Conservation (phyloP, 30 jellyfish, hydroid and myxozoan species). For the Hydra vulgaris region DNA sequence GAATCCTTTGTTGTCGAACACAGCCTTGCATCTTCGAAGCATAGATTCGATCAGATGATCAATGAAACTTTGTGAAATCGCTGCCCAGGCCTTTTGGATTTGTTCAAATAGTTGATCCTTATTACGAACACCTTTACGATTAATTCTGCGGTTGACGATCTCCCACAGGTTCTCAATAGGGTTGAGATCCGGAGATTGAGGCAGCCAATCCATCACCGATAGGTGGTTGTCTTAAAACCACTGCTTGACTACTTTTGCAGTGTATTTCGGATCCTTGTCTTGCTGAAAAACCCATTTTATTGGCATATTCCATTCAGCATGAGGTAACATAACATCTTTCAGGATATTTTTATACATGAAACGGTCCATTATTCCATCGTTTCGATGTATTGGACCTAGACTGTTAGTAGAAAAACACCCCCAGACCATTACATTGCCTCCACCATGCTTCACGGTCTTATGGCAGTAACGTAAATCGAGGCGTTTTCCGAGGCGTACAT, state of each 20-base stretch:
- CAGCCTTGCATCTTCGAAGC: too few species aligned
- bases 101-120: too few species aligned
- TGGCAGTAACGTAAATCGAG: not conserved
- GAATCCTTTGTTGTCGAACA: too few species aligned
- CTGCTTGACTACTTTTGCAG: not conserved
- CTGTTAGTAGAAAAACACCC: not conserved
- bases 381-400: not conserved
- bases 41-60: too few species aligned
- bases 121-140: too few species aligned
- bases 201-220: not conserved
- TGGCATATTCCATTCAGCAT: not conserved
- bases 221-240: not conserved
- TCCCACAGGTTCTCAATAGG: not conserved
- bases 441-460: not conserved
- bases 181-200: not conserved
- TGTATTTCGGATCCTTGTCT: not conserved
- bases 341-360: not conserved
- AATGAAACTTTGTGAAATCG: too few species aligned
- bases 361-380: not conserved
- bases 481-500: not conserved
- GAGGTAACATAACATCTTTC: not conserved
- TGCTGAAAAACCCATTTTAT: not conserved
- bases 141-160: not conserved
- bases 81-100: too few species aligned
- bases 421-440: not conserved